A percentile compares a stretch with the other conserved stretches of the same genome.
phyloP scores from a whole-genome alignment of 2,113 vertebrate species.

The Lichenostomus cassidix region DNA sequence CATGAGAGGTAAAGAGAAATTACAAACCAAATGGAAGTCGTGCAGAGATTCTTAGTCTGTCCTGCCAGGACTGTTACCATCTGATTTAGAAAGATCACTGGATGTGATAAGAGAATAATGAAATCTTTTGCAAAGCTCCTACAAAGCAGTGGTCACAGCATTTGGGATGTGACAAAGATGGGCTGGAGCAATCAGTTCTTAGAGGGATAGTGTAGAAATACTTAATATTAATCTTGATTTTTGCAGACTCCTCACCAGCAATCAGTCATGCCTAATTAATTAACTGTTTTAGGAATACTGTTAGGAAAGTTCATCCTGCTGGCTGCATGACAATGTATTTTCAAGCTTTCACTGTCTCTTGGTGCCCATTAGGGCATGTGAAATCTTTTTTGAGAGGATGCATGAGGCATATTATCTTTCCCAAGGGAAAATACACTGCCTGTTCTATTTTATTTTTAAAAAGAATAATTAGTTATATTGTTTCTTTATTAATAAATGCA shows the following conservation, averaged over 20 bases:
- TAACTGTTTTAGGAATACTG: background rate
- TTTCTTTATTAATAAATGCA: background rate
- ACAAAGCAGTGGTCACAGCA: background rate
- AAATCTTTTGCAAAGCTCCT: background rate
- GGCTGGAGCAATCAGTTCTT: background rate
- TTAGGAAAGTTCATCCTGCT: background rate
- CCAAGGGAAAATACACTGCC: background rate
- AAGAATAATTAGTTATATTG: background rate
- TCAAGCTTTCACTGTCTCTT: background rate
- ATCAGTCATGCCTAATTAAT: background rate
- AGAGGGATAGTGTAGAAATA: background rate
- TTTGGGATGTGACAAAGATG: background rate
- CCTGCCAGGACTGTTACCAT: background rate
- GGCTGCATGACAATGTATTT: constrained; percentile 3
- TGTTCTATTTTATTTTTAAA: background rate
- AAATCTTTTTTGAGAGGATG: background rate
- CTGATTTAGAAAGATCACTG: background rate
- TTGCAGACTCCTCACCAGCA: background rate
- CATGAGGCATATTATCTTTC: background rate
- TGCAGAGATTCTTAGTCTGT: background rate
- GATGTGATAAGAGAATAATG: background rate
- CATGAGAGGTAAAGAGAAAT: background rate
- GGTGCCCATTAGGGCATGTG: background rate
- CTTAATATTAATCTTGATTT: background rate
- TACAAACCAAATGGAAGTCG: background rate